phyloP scores from a whole-genome alignment of 2,797 vertebrate genomes.

The Girardinus metallicus region DNA sequence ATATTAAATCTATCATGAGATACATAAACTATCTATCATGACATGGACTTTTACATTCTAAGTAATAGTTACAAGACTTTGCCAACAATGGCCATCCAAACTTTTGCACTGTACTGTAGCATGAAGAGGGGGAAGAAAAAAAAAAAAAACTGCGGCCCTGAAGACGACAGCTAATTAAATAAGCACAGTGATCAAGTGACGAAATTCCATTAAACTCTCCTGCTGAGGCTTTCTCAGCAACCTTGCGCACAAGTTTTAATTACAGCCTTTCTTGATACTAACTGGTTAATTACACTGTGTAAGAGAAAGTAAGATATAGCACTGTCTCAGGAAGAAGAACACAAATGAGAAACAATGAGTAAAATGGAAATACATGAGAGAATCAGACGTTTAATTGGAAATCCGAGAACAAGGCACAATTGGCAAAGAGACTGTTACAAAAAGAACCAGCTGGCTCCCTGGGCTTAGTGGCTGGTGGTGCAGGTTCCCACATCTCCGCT shows the following conservation, averaged over 20 bases:
- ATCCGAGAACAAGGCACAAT: conserved; percentile 11
- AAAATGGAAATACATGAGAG: conserved; percentile 13
- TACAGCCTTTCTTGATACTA: conserved; percentile 65
- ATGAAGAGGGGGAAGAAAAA: neutral
- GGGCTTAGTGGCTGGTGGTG: conserved; percentile 55
- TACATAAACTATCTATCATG: neutral
- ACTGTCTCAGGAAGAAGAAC: conserved; percentile 31
- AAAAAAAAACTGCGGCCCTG: conserved; percentile 37
- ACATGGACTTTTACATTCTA: neutral
- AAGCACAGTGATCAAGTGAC: conserved; percentile 60
- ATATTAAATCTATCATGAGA: neutral
- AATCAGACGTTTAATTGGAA: conserved; percentile 21
- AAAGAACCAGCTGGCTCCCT: conserved; percentile 45
- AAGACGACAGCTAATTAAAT: conserved; percentile 68
- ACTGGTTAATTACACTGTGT: conserved; percentile 71
- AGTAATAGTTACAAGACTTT: neutral
- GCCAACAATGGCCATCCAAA: neutral
- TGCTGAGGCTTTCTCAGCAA: conserved; percentile 63
- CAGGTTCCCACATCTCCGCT: conserved; percentile 64
- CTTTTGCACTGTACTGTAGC: neutral
- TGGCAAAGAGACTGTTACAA: conserved; percentile 15
- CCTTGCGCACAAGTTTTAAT: conserved; percentile 69
- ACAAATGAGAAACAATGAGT: conserved; percentile 2
- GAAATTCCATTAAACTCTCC: conserved; percentile 69
- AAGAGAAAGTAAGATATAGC: conserved; percentile 31